phyloP scores from a whole-genome alignment of 2,797 vertebrate species.

The Aulostomus chinensis region DNA sequence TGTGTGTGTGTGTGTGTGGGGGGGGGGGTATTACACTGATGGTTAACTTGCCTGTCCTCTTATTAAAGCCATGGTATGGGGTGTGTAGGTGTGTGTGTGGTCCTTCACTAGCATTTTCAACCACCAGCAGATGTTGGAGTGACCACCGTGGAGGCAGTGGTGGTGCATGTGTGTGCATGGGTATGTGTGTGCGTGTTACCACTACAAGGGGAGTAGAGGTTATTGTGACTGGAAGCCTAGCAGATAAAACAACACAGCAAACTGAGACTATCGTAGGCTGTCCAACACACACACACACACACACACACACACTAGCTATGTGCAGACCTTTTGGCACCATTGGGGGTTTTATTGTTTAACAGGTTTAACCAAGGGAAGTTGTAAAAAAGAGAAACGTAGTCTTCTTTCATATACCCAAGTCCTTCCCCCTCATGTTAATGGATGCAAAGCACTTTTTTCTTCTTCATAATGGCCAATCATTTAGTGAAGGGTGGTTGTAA shows the following conservation, averaged over 20 bases:
- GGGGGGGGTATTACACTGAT: not conserved
- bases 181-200: conserved; percentile 29
- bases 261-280: conserved; percentile 38
- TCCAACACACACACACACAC: conserved; percentile 4
- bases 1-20: conserved; percentile 30
- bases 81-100: conserved; percentile 59
- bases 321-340: conserved; percentile 42
- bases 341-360: conserved; percentile 27
- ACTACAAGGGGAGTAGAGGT: conserved; percentile 47
- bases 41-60: not conserved
- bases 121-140: conserved; percentile 68
- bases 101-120: conserved; percentile 49
- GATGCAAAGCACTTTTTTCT: too few relatives aligned
- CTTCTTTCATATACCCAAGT: too few relatives aligned
- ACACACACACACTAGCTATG: not conserved
- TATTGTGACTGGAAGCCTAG: conserved; percentile 58
- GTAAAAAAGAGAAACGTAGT: too few relatives aligned
- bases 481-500: too few relatives aligned
- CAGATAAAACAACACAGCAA: conserved; percentile 44
- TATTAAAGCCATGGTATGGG: conserved; percentile 5
- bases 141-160: conserved; percentile 57
- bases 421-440: too few relatives aligned
- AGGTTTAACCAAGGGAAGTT: not conserved
- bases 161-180: conserved; percentile 40
- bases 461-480: too few relatives aligned